Conservation (phyloP, 2,888 invertebrate genomes). For the Exephanes ischioxanthus region DNA sequence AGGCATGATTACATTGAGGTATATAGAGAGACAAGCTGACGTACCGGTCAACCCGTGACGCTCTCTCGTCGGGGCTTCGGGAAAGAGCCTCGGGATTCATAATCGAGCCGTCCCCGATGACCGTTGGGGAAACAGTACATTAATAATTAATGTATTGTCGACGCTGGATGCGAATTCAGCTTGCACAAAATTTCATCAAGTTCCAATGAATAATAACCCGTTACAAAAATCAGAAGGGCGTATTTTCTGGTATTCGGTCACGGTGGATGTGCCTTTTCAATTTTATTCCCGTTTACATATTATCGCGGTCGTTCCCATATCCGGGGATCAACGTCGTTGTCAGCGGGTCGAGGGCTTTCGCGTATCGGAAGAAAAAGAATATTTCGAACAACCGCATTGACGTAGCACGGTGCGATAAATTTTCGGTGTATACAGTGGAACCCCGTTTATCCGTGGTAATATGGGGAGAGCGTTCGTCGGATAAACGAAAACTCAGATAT, state of each 20-base stretch:
- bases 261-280: too few relatives aligned
- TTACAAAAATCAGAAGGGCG: conserved; percentile 1
- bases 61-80: conserved; percentile 1
- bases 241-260: background rate
- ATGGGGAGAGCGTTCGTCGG: too few relatives aligned
- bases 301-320: too few relatives aligned
- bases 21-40: background rate
- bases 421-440: background rate
- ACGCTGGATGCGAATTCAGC: conserved; percentile 17
- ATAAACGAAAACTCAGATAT: too few relatives aligned
- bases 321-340: too few relatives aligned
- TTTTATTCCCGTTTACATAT: too few relatives aligned
- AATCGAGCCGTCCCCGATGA: conserved; percentile 20
- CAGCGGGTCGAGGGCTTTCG: background rate
- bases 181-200: conserved; percentile 3
- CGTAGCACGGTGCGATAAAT: background rate
- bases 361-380: background rate
- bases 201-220: background rate
- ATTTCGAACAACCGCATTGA: background rate
- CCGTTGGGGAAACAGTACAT: conserved; percentile 3
- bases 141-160: conserved; percentile 33
- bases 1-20: conserved; percentile 8
- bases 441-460: too few relatives aligned
- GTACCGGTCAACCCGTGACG: conserved; percentile 14
- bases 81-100: background rate